Conservation (phyloP, 2,113 vertebrate genomes). For the Dasyurus viverrinus region DNA sequence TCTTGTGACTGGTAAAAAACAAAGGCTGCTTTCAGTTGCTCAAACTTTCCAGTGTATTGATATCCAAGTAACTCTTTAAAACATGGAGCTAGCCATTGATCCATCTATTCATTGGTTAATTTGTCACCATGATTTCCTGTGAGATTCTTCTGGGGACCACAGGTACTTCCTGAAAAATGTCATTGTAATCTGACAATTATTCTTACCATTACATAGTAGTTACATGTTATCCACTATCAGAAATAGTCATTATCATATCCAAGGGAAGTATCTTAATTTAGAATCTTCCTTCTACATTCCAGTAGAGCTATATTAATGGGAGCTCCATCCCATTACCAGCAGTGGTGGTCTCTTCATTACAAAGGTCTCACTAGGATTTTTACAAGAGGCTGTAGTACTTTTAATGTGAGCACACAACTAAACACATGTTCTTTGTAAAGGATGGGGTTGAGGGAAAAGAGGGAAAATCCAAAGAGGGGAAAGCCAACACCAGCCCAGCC, state of each 20-base stretch:
- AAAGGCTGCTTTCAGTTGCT: not conserved
- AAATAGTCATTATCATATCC: not conserved
- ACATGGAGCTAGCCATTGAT: slow-evolving; percentile 50
- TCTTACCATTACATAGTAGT: not conserved
- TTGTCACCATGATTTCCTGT: accelerated
- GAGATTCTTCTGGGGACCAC: not conserved
- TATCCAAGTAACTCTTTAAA: slow-evolving; percentile 48
- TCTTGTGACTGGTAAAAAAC: not conserved
- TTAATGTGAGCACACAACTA: not conserved
- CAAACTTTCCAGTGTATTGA: not conserved
- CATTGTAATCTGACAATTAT: slow-evolving; percentile 53
- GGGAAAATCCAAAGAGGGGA: not conserved
- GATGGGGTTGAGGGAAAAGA: not conserved
- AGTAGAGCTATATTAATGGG: not conserved
- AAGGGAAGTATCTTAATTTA: slow-evolving; percentile 16
- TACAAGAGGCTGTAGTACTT: not conserved
- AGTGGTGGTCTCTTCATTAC: not conserved
- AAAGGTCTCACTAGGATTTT: not conserved
- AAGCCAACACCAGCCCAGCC: slow-evolving; percentile 14
- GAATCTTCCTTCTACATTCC: not conserved
- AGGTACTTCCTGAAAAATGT: slow-evolving; percentile 49
- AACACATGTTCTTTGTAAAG: not conserved
- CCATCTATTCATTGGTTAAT: slow-evolving; percentile 13
- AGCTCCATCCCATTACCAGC: not conserved
- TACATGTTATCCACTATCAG: slow-evolving; percentile 25